Evolutionary conservation across 92 coral and sea anemone genomes (phyloP).

Genomic region (Palythoa grandiflora): DNA sequence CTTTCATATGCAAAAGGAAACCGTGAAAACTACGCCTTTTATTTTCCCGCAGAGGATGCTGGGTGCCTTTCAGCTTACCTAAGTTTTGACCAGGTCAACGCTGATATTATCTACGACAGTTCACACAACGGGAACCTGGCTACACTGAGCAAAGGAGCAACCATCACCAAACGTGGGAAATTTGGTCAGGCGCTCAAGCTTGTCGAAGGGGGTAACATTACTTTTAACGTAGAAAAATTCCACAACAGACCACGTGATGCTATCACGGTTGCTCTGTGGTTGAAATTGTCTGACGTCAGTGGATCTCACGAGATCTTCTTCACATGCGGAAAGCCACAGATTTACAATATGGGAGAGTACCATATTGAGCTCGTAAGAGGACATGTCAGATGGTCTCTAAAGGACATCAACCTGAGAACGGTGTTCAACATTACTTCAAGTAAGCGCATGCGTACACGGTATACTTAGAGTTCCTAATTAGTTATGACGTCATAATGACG

Average conservation of each 20-base stretch:
- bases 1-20: neutral
- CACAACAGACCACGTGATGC: constrained; percentile 93
- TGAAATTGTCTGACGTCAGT: constrained; percentile 74
- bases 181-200: constrained; percentile 87
- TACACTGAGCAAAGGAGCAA: constrained; percentile 74
- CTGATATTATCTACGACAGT: constrained; percentile 77
- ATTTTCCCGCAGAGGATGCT: constrained; percentile 78
- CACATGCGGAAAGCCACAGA: constrained; percentile 83
- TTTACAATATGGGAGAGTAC: constrained; percentile 82
- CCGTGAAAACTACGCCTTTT: neutral
- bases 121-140: constrained; percentile 93
- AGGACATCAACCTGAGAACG: constrained; percentile 64
- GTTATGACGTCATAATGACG: no score
- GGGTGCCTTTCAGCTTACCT: constrained; percentile 93
- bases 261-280: constrained; percentile 91
- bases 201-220: constrained; percentile 76
- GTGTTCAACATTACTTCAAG: constrained; percentile 81
- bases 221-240: constrained; percentile 85
- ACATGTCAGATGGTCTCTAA: constrained; percentile 81
- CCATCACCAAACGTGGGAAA: constrained; percentile 77
- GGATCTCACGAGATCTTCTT: constrained; percentile 86
- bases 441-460: constrained; percentile 22
- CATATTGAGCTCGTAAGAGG: constrained; percentile 82
- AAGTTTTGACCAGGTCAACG: constrained; percentile 84
- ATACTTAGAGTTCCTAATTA: neutral